Percentiles rank a stretch among this genome's conserved stretches.
Conservation (phyloP, 2,888 invertebrate genomes). For the Ochropleura plecta region DNA sequence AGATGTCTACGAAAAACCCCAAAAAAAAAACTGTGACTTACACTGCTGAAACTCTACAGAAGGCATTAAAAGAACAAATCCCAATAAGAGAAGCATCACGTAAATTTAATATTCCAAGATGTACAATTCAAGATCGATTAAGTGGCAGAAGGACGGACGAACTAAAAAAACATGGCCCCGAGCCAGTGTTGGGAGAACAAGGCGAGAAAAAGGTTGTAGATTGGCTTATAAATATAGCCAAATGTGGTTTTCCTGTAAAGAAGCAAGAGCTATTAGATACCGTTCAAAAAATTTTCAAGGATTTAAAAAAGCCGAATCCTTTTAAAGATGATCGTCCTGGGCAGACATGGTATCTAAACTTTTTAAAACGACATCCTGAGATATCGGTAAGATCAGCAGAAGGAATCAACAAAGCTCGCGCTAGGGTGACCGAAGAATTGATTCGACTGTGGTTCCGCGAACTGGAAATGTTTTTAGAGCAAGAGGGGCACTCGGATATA, state of each 20-base stretch:
- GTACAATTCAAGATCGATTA: conserved; percentile 31
- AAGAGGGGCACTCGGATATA: neutral
- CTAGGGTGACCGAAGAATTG: conserved; percentile 6
- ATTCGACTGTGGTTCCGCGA: conserved; percentile 23
- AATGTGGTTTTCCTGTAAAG: conserved; percentile 71
- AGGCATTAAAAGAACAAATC: neutral
- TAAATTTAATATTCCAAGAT: conserved; percentile 20
- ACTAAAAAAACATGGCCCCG: conserved; percentile 53
- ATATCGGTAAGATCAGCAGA: conserved; percentile 45
- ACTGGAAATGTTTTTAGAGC: neutral
- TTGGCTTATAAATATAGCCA: conserved; percentile 64
- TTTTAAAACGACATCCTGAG: conserved; percentile 53
- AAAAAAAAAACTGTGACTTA: neutral
- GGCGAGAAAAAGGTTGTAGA: conserved; percentile 58
- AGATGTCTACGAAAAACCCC: neutral
- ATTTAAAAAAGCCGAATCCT: neutral
- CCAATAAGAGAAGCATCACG: neutral
- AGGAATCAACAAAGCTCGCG: conserved; percentile 52
- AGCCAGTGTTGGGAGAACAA: conserved; percentile 43
- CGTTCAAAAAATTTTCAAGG: neutral
- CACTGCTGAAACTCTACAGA: neutral
- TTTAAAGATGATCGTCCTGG: neutral
- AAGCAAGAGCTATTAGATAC: conserved; percentile 43
- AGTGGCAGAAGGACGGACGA: conserved; percentile 38
- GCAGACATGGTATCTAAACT: conserved; percentile 49